These are phyloP conservation scores for Aulostomus chinensis DNA, from an alignment of 2,797 vertebrate species.

Conservation along the genomic window DNA sequence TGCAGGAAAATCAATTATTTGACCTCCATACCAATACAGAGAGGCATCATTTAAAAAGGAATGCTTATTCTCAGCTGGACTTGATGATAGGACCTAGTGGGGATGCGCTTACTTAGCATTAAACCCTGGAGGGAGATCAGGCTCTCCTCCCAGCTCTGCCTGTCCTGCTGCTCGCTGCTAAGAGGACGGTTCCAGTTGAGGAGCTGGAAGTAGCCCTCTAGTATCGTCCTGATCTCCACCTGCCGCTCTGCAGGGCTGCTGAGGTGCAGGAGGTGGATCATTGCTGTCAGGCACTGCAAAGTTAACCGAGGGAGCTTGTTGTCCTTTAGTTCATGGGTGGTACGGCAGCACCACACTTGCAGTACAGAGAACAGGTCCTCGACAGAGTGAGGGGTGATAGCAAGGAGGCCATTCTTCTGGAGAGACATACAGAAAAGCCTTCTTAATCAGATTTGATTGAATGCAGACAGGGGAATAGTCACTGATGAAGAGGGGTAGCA, in stretches of 20 bases:
- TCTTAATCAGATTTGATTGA: not conserved
- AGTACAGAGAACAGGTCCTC: conserved; percentile 87
- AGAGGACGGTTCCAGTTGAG: conserved; percentile 87
- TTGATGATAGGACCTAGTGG: not conserved
- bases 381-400: conserved; percentile 81
- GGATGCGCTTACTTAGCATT: conserved; percentile 88
- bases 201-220: conserved; percentile 90
- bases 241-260: conserved; percentile 84
- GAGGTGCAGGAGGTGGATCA: conserved; percentile 89
- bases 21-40: no score
- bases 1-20: conserved; percentile 20
- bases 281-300: conserved; percentile 82
- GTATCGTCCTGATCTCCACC: conserved; percentile 84
- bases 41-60: no score
- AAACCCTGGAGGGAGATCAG: conserved; percentile 85
- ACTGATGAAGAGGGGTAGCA: conserved; percentile 2
- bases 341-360: conserved; percentile 73
- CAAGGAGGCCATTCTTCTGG: conserved; percentile 89
- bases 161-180: conserved; percentile 54
- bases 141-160: conserved; percentile 76
- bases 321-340: conserved; percentile 37
- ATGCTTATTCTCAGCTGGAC: no score
- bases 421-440: not conserved
- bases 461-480: conserved; percentile 4
- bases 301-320: conserved; percentile 70